phyloP scores from a whole-genome alignment of 2,113 vertebrate genomes.

The Tamias sibiricus region DNA sequence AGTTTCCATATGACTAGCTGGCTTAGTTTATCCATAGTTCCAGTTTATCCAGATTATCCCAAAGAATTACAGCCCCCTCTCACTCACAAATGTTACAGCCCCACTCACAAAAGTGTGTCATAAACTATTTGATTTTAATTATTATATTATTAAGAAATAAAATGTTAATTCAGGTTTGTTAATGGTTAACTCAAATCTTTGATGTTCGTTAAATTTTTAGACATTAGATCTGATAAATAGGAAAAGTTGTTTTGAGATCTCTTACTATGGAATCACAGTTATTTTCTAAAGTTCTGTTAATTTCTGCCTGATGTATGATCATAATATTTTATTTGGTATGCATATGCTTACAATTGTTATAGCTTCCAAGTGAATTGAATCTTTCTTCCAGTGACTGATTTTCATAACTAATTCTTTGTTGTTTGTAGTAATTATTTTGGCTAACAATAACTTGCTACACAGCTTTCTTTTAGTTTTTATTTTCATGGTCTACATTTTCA shows the following conservation, averaged over 20 bases:
- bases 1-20: background rate
- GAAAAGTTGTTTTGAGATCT: background rate
- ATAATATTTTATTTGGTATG: background rate
- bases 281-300: background rate
- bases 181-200: background rate
- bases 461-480: background rate
- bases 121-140: background rate
- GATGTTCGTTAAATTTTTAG: background rate
- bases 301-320: background rate
- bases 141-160: slow-evolving; percentile 13
- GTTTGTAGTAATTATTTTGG: background rate
- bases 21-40: background rate
- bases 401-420: background rate
- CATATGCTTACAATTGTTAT: background rate
- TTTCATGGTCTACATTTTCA: background rate
- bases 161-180: background rate
- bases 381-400: background rate
- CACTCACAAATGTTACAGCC: background rate
- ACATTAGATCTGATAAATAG: background rate
- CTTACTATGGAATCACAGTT: background rate
- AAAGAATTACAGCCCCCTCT: background rate
- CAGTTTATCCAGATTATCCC: background rate
- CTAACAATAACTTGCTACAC: background rate
- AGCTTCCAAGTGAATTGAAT: background rate
- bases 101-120: background rate